Evolutionary conservation across 2,797 vertebrate genomes (phyloP), one percentile per base, ranked within the genome.

Genomic region (Poecilia velifera): DNA sequence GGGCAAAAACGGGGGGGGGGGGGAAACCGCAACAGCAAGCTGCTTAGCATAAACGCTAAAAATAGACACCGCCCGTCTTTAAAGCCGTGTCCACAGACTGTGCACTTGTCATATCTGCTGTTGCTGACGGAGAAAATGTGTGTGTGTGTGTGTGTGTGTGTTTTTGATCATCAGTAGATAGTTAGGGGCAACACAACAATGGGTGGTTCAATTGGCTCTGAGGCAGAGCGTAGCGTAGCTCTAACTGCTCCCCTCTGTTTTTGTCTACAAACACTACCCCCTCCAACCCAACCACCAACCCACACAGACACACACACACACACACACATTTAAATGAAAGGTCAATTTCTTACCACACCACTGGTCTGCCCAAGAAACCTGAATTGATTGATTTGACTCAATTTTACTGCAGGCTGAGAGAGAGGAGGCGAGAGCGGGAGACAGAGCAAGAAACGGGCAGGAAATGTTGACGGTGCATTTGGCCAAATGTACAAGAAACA

Each of bases 381-480:
- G 89, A 92, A 94, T 93, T 95, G 93, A 96, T 94, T 94, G 95
- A 96, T 96, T 93, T 95, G 93, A 94, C 91, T 95, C 86, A 81
- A 88, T 88, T 87, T 84, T 76, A 89, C 92, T 86, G 78, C 88
- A 88, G 90, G 91, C 87, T 49, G 79, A 80, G 77, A 64, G 71
- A 31, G 78, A 76, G 82, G 73, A 10, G 36, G 51, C 62, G 39
- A 53, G 62, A 70, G 72, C 28, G 41, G 51, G 64, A 72, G 74
- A 74, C 39, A n/a, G 73, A 73, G 79, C 31, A 51, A 78, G 36
- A 64, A 49, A 75, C 64, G 49, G 34, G 36, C 59, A 41, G n/a
- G 51, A 74, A 20, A 78, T 78, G 77, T 41, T 62, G 76, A 76
- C 68, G 71, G 62, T 16, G 4, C 79, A 46, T 66, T 55, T 73